Conservation (phyloP, 2,888 invertebrate species). For the Ypsolopha sequella region DNA sequence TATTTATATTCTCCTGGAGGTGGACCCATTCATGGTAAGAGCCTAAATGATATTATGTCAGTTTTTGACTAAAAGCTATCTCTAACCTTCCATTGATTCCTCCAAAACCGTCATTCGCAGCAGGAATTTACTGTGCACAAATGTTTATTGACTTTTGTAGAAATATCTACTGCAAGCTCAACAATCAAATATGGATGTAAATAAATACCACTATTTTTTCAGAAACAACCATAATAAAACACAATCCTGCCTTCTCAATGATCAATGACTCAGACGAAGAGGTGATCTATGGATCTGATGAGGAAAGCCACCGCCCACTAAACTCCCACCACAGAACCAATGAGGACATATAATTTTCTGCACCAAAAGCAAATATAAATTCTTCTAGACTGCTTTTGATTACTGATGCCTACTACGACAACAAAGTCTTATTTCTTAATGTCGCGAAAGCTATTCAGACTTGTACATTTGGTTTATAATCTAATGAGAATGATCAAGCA, state of each 20-base stretch:
- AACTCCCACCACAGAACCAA: slow-evolving; percentile 76
- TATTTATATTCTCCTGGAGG: slow-evolving; percentile 93
- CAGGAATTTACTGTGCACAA: no score
- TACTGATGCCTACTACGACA: no score
- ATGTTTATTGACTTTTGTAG: background rate
- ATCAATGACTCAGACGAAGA: slow-evolving; percentile 98
- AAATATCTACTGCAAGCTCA: background rate
- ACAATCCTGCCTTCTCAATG: slow-evolving; percentile 98
- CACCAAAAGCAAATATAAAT: no score
- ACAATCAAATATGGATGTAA: background rate
- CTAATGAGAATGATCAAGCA: no score
- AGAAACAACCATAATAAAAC: slow-evolving; percentile 94
- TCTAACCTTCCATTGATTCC: no score
- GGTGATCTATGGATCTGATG: slow-evolving; percentile 94
- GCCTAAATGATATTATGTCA: background rate
- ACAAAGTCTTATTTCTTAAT: no score
- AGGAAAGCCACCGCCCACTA: slow-evolving; percentile 85
- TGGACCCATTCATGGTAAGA: slow-evolving; percentile 85
- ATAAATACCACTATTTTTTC: slow-evolving; percentile 27
- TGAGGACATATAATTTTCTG: slow-evolving; percentile 50
- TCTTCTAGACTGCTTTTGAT: no score
- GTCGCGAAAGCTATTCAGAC: no score
- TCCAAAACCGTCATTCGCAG: no score
- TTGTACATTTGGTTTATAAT: no score
- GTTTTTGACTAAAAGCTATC: no score